These are phyloP conservation scores for Lepus europaeus DNA, from an alignment of 2,113 vertebrate species.

Conservation along the genomic window DNA sequence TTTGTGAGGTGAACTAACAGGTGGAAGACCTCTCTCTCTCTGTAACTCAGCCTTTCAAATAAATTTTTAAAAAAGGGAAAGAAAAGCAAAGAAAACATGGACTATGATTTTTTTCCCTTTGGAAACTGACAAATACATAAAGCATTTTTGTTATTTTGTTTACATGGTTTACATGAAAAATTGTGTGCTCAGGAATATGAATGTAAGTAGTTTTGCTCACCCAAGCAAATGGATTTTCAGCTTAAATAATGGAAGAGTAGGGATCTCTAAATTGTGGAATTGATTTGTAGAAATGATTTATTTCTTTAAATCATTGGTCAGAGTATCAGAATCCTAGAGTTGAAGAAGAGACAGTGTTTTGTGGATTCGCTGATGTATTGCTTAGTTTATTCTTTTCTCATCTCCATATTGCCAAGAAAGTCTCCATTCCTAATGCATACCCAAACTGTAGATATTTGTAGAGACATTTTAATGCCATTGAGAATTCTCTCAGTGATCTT, in stretches of 20 bases:
- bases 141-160: too few relatives aligned
- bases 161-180: slow-evolving; percentile 26
- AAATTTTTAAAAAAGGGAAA: too few relatives aligned
- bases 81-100: background rate
- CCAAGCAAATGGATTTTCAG: background rate
- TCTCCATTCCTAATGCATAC: background rate
- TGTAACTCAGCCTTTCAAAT: too few relatives aligned
- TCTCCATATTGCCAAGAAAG: background rate
- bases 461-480: background rate
- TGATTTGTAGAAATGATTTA: background rate
- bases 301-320: background rate
- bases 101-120: background rate
- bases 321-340: background rate
- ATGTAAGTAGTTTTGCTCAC: background rate
- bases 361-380: background rate
- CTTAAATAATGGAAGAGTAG: slow-evolving; percentile 4
- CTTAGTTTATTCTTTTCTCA: slow-evolving; percentile 15
- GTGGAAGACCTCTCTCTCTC: too few relatives aligned
- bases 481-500: slow-evolving; percentile 12
- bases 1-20: too few relatives aligned
- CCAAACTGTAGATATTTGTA: slow-evolving; percentile 21
- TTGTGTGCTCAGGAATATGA: background rate
- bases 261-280: slow-evolving; percentile 26
- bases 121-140: slow-evolving; percentile 13
- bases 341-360: background rate